phyloP scores from a whole-genome alignment of 2,113 vertebrate species.

The Embiotoca jacksoni region DNA sequence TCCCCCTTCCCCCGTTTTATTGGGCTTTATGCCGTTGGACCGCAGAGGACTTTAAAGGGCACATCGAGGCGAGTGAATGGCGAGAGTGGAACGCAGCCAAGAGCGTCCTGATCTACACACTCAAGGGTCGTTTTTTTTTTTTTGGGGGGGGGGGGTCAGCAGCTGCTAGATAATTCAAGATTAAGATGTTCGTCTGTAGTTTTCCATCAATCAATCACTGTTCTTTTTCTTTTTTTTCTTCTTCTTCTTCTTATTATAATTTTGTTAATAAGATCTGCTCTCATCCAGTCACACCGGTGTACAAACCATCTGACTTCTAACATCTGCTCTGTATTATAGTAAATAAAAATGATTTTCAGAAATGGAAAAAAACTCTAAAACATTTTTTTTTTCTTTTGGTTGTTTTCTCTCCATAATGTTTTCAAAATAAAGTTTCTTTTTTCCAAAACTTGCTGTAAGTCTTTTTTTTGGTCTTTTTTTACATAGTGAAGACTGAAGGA shows the following conservation, averaged over 20 bases:
- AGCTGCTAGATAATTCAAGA: conserved; percentile 83
- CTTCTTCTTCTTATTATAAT: conserved; percentile 34
- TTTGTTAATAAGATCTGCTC: conserved; percentile 76
- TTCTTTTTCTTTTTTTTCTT: background rate
- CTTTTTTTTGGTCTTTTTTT: background rate
- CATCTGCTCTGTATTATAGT: conserved; percentile 92
- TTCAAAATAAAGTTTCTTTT: conserved; percentile 77
- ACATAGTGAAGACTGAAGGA: too few species aligned
- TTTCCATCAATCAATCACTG: conserved; percentile 58
- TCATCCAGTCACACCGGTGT: conserved; percentile 80
- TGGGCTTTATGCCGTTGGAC: too few species aligned
- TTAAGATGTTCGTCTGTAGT: conserved; percentile 83
- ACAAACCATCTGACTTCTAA: conserved; percentile 87
- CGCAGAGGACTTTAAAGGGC: too few species aligned
- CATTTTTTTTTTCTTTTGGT: conserved; percentile 5
- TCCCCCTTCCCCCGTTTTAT: too few species aligned
- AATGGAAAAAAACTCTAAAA: conserved; percentile 78
- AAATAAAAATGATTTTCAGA: conserved; percentile 96
- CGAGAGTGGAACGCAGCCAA: too few species aligned
- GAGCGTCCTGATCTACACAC: too few species aligned
- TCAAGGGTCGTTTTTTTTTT: too few species aligned
- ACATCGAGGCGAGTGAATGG: too few species aligned
- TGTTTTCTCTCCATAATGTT: conserved; percentile 67
- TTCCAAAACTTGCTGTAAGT: background rate
- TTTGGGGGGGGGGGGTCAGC: conserved; percentile 38